phyloP scores from a whole-genome alignment of 2,888 invertebrate species.

The Brachyopa scutellaris region DNA sequence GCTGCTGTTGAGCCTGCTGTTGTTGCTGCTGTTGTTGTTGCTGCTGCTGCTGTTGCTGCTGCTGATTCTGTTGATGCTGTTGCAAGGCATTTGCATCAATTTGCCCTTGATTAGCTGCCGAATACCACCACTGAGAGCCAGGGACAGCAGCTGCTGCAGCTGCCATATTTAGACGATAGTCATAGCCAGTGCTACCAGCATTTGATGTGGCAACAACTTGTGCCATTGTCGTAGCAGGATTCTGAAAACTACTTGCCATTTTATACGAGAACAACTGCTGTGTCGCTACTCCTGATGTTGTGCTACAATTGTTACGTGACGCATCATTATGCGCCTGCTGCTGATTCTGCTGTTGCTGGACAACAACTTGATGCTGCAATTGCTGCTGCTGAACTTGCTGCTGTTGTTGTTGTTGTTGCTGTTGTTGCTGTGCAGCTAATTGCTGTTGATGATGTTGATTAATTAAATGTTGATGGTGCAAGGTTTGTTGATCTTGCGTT shows the following conservation, averaged over 20 bases:
- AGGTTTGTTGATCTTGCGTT: constrained; percentile 82
- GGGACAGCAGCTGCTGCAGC: constrained; percentile 83
- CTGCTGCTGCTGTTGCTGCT: constrained; percentile 83
- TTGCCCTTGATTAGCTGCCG: constrained; percentile 84
- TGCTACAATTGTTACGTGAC: constrained; percentile 83
- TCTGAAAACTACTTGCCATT: constrained; percentile 92
- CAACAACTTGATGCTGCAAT: constrained; percentile 82
- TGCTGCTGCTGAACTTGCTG: constrained; percentile 80
- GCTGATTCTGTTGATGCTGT: constrained; percentile 82
- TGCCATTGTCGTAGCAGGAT: constrained; percentile 86
- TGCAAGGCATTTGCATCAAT: constrained; percentile 85
- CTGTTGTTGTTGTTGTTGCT: constrained; percentile 82
- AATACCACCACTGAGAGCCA: constrained; percentile 90
- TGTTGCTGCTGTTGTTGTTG: constrained; percentile 80
- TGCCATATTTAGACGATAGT: constrained; percentile 87
- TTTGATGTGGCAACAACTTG: constrained; percentile 86
- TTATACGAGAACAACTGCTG: constrained; percentile 93
- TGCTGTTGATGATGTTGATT: constrained; percentile 84
- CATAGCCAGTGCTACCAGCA: constrained; percentile 85
- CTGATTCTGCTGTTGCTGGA: constrained; percentile 82
- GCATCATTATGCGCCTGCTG: constrained; percentile 83
- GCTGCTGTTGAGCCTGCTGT: constrained; percentile 82
- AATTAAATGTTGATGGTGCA: constrained; percentile 83
- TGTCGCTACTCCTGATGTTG: constrained; percentile 84
- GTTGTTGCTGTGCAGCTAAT: constrained; percentile 82